Conservation (phyloP, 1,140 invertebrate species). For the Drosophila melanogaster region DNA sequence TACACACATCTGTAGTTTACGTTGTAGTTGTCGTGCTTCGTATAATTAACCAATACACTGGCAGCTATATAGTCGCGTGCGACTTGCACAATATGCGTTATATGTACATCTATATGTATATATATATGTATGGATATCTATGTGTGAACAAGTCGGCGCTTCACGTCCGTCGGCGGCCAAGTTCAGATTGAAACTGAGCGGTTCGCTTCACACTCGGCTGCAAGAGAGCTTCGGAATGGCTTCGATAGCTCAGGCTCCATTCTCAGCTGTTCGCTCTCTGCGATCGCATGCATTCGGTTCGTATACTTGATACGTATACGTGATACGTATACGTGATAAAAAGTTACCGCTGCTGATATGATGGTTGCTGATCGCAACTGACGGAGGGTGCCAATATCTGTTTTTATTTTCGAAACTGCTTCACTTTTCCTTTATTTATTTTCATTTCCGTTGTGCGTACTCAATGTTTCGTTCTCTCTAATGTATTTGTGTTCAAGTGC, state of each 20-base stretch:
- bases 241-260: conserved; percentile 5
- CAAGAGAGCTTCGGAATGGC: conserved; percentile 14
- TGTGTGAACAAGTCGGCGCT: neutral
- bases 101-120: neutral
- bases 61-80: conserved; percentile 36
- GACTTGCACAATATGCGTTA: conserved; percentile 58
- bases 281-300: conserved; percentile 29
- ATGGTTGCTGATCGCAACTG: neutral
- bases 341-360: conserved; percentile 16
- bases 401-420: conserved; percentile 42
- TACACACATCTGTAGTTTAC: conserved; percentile 38
- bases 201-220: neutral
- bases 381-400: conserved; percentile 28
- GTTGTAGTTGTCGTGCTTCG: conserved; percentile 35
- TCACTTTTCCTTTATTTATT: conserved; percentile 14
- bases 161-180: conserved; percentile 49
- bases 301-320: conserved; percentile 41
- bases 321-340: conserved; percentile 22
- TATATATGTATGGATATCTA: neutral
- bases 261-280: conserved; percentile 2
- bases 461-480: conserved; percentile 27
- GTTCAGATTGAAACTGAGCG: conserved; percentile 52
- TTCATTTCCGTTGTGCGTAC: conserved; percentile 25
- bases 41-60: conserved; percentile 53
- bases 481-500: conserved; percentile 18